These are phyloP conservation scores for Ursus arctos DNA, from an alignment of 2,113 vertebrate species.

Conservation along the genomic window DNA sequence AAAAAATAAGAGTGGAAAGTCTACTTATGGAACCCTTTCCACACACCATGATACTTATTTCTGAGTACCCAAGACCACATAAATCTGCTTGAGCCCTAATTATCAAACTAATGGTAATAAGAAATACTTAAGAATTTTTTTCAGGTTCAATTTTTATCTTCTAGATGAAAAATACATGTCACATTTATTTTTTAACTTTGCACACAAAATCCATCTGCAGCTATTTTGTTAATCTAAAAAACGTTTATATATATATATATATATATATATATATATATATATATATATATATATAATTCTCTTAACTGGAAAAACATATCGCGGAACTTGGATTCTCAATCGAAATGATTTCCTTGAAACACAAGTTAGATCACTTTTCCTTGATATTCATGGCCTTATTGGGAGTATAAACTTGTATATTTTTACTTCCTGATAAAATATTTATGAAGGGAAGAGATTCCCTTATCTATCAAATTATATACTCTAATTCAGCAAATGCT, in stretches of 20 bases:
- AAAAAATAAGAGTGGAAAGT: not conserved
- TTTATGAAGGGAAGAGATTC: constrained; percentile 83
- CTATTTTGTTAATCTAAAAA: not conserved
- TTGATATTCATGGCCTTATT: constrained; percentile 72
- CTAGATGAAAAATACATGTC: not conserved
- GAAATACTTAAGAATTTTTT: not conserved
- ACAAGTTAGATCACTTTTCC: constrained; percentile 51
- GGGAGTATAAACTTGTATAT: constrained; percentile 67
- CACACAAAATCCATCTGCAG: not conserved
- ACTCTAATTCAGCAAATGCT: constrained; percentile 79
- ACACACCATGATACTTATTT: not conserved
- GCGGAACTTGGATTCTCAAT: constrained; percentile 44
- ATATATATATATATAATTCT: not conserved
- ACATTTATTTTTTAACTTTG: constrained; percentile 19
- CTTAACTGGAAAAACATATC: constrained; percentile 32
- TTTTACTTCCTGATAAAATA: constrained; percentile 86
- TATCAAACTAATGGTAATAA: not conserved
- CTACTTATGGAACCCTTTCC: not conserved
- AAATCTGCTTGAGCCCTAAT: not conserved
- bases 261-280: no score
- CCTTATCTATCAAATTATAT: constrained; percentile 84
- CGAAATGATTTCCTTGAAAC: constrained; percentile 66
- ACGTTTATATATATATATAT: not conserved
- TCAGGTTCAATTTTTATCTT: not conserved
- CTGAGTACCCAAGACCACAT: not conserved